Percentiles rank a stretch among this genome's conserved stretches.
These are phyloP conservation scores for Acrocephalus arundinaceus DNA, from an alignment of 2,113 vertebrate species.

Conservation along the genomic window DNA sequence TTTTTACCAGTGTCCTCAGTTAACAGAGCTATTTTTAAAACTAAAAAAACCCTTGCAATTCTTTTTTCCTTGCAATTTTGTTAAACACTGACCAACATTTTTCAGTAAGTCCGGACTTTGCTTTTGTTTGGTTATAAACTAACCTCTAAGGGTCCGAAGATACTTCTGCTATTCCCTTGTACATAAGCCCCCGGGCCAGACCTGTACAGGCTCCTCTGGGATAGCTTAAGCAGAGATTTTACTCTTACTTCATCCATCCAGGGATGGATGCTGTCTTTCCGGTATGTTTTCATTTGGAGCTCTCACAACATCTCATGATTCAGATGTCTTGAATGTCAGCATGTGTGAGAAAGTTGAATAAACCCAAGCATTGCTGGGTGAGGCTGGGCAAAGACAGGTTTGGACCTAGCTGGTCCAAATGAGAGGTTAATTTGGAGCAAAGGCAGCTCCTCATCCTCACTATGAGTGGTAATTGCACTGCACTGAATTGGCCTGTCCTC, in stretches of 20 bases:
- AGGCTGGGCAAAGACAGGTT: background rate
- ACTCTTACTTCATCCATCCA: background rate
- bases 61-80: background rate
- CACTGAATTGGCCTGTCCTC: background rate
- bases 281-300: background rate
- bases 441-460: background rate
- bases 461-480: fast-evolving
- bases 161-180: background rate
- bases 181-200: background rate
- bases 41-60: background rate
- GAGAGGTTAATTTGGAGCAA: background rate
- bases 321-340: background rate
- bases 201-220: background rate
- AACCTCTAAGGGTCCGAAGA: background rate
- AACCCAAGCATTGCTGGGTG: background rate
- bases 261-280: background rate
- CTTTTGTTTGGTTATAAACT: background rate
- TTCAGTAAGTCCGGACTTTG: background rate
- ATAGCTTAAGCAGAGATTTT: background rate
- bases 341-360: background rate
- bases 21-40: background rate
- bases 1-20: background rate
- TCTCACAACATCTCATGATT: background rate
- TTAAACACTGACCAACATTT: background rate
- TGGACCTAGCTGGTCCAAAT: background rate